phyloP scores from a whole-genome alignment of 2,797 vertebrate species.

The Anomalospiza imberbis region DNA sequence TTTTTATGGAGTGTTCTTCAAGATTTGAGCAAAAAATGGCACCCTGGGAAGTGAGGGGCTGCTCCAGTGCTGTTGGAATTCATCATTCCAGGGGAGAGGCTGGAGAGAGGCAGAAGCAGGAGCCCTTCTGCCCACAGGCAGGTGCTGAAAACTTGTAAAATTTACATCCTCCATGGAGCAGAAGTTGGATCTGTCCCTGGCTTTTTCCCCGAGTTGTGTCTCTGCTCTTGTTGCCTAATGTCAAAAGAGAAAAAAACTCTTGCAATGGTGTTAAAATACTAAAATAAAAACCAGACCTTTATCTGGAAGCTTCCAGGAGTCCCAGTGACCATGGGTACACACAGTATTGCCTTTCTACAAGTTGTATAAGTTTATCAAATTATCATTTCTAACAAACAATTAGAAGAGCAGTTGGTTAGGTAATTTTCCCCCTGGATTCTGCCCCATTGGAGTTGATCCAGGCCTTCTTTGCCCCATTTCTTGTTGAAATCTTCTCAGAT shows the following conservation, averaged over 20 bases:
- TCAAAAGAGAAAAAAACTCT: neutral
- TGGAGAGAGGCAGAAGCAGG: neutral
- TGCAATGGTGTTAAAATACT: neutral
- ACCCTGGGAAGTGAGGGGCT: neutral
- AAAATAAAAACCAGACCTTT: neutral
- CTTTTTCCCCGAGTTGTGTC: rapidly evolving
- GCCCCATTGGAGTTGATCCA: neutral
- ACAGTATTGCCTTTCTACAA: neutral
- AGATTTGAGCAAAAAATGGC: neutral
- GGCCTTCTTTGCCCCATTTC: neutral
- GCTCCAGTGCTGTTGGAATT: neutral
- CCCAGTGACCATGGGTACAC: neutral
- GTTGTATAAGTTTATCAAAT: neutral
- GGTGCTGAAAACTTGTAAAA: neutral
- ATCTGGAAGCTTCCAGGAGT: neutral
- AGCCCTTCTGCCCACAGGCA: neutral
- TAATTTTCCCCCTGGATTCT: neutral
- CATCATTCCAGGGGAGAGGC: neutral
- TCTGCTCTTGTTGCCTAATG: neutral
- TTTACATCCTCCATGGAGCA: rapidly evolving
- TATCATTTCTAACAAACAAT: neutral
- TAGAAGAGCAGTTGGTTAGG: neutral
- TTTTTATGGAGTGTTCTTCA: neutral
- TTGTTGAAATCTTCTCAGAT: neutral
- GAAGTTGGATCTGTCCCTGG: neutral